Evolutionary conservation across 2,113 vertebrate genomes (phyloP).

Genomic region (Barbus barbus): DNA sequence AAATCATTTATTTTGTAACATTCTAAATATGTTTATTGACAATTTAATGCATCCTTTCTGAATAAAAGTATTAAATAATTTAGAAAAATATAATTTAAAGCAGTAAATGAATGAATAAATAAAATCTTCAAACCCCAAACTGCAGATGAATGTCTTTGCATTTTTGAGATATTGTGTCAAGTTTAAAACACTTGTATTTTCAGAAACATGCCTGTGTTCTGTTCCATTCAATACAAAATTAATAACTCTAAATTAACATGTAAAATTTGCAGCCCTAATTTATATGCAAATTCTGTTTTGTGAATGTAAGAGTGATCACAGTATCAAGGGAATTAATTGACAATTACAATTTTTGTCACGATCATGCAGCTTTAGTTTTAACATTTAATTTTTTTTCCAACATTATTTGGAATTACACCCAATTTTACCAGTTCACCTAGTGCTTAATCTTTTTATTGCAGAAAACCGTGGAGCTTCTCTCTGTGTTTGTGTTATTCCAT

Average conservation of each 20-base stretch:
- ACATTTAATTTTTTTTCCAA: background rate
- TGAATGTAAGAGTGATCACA: background rate
- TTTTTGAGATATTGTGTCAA: background rate
- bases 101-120: background rate
- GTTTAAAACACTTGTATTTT: background rate
- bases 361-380: too few species aligned
- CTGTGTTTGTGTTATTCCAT: conserved; percentile 10
- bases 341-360: background rate
- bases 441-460: background rate
- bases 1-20: background rate
- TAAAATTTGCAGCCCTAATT: background rate
- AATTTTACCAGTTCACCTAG: background rate
- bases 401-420: background rate
- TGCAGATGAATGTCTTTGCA: too few species aligned
- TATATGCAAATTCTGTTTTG: background rate
- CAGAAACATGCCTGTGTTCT: background rate
- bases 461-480: background rate
- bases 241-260: conserved; percentile 1
- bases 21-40: too few species aligned
- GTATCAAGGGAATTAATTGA: background rate
- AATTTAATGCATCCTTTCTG: background rate
- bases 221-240: background rate
- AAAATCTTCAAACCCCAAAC: background rate
- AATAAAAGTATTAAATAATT: background rate
- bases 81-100: too few species aligned